Conservation (phyloP, 2,888 invertebrate genomes). For the Drosophila quinaria region DNA sequence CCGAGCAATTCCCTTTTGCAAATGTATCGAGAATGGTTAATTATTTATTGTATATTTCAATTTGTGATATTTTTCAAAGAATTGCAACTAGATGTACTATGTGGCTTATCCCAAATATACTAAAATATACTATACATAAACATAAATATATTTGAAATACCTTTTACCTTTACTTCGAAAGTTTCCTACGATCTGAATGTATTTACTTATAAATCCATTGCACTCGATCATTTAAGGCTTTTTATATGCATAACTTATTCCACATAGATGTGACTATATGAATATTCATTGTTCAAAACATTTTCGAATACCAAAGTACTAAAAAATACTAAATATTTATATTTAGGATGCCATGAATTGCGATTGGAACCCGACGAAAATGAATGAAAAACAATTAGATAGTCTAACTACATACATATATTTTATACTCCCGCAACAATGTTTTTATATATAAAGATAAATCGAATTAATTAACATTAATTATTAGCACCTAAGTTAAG, state of each 20-base stretch:
- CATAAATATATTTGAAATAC: constrained; percentile 27
- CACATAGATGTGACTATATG: constrained; percentile 16
- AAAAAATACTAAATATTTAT: constrained; percentile 7
- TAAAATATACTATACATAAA: constrained; percentile 18
- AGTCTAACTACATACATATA: constrained; percentile 59
- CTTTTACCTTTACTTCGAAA: constrained; percentile 48
- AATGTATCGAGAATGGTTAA: constrained; percentile 63
- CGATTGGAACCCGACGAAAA: constrained; percentile 52
- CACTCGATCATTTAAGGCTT: constrained; percentile 69
- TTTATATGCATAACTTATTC: constrained; percentile 51
- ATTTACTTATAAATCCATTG: constrained; percentile 63
- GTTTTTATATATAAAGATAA: constrained; percentile 58
- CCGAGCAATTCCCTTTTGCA: constrained; percentile 67
- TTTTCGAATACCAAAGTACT: constrained; percentile 30
- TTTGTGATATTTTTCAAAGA: constrained; percentile 81
- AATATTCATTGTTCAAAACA: constrained; percentile 31
- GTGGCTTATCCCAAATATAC: constrained; percentile 71
- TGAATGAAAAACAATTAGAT: constrained; percentile 65
- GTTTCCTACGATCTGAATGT: constrained; percentile 55
- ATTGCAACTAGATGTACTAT: constrained; percentile 78
- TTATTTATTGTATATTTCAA: constrained; percentile 79
- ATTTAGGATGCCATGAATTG: constrained; percentile 51
- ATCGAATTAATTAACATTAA: constrained; percentile 52
- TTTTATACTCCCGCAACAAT: constrained; percentile 65
- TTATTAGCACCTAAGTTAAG: constrained; percentile 74